phyloP scores from a whole-genome alignment of 2,888 invertebrate species.

The Pollenia labialis region DNA sequence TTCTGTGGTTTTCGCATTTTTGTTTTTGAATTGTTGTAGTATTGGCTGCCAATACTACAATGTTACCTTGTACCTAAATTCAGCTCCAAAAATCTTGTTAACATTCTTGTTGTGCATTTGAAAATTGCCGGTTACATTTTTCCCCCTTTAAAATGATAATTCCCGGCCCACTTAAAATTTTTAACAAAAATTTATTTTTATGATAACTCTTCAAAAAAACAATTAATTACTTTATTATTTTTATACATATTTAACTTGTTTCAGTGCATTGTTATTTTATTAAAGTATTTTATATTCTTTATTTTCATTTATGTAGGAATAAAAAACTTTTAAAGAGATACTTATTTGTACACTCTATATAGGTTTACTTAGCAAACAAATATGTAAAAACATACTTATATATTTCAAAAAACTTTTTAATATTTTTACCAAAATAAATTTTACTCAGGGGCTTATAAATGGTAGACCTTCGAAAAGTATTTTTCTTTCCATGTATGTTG shows the following conservation, averaged over 20 bases:
- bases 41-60: no score
- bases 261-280: not conserved
- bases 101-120: no score
- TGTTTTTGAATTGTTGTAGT: no score
- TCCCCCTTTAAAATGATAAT: no score
- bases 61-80: no score
- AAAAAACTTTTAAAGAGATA: conserved; percentile 39
- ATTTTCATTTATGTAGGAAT: not conserved
- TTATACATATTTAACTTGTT: not conserved
- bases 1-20: no score
- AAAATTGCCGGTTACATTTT: no score
- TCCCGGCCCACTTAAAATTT: no score
- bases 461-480: conserved; percentile 32
- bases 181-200: no score
- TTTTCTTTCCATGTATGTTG: not conserved
- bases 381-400: not conserved
- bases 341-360: conserved; percentile 29
- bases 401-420: conserved; percentile 43
- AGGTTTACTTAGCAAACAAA: not conserved
- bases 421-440: conserved; percentile 60
- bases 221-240: not conserved
- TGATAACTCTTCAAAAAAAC: no score
- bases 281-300: not conserved
- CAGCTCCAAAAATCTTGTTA: no score
- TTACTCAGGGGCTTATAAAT: conserved; percentile 52